Evolutionary conservation across 2,797 vertebrate genomes (phyloP), one percentile per base, ranked within the genome.

Genomic region (Xenops minutus): DNA sequence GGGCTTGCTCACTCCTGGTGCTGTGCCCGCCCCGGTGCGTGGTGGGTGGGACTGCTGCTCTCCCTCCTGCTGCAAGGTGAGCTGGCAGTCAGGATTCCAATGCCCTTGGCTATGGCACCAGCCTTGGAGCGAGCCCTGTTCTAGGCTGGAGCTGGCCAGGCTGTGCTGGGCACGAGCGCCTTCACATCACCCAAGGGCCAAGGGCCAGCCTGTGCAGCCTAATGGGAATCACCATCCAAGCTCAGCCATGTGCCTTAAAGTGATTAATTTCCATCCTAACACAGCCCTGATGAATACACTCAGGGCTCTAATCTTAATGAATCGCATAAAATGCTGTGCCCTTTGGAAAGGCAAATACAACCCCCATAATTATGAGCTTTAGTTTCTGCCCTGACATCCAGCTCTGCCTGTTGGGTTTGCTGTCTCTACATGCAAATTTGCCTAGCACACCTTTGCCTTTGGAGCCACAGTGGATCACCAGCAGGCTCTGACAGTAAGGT

Each of bases 331-430:
- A 91, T 34, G 54, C 85, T 84, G 39, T 89, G 92, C 75, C 89
- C 82, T 93, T 96, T 93, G 79, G 92, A 95, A 94, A 91, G 72
- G 30, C 89, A 92, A 95, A 88, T 23, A 77, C 54, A 94, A 44
- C 51, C 75, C 27, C 6, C 15, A 64, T 68, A 86, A 91, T 89
- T 83, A 85, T 5, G 49, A 85, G 46, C 61, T 93, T 89, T 24
- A 11, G 68, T n/a, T 88, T 67, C 63, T 69, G 49, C 73, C 89
- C 71, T 41, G 54, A 51, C 0, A 0, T 64, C 87, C 89, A 83
- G 58, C 68, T 55, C 76, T 80, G 64, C 39, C 69, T 21, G 14
- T 85, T 36, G 9, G 1, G 29, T 82, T 79, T 89, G 61, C 43
- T 64, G 52, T 7, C 54, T 48, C 66, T 22, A 46, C 39, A 4